Evolutionary conservation across 2,797 vertebrate species (phyloP).

Genomic region (Oreochromis grahami): DNA sequence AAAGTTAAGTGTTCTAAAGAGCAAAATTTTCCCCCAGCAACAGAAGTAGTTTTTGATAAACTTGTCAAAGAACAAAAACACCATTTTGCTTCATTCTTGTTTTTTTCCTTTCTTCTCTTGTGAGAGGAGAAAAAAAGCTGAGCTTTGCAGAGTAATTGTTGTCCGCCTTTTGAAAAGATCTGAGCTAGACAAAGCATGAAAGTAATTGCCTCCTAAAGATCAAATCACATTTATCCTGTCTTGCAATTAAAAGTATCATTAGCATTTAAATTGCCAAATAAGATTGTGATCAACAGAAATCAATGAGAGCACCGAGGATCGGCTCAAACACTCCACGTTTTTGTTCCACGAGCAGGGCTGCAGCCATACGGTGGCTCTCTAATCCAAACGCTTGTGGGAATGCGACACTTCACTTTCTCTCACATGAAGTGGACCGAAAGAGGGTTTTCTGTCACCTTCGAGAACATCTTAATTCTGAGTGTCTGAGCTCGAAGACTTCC

Average conservation of each 20-base stretch:
- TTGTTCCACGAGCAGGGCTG: constrained; percentile 8
- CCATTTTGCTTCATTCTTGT: constrained; percentile 54
- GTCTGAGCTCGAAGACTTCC: constrained; percentile 18
- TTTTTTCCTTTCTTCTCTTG: constrained; percentile 39
- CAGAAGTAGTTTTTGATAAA: constrained; percentile 60
- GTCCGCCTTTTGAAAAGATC: constrained; percentile 56
- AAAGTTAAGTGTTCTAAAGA: constrained; percentile 45
- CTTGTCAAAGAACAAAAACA: constrained; percentile 53
- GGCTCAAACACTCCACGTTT: constrained; percentile 30
- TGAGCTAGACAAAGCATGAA: constrained; percentile 64
- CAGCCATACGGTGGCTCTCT: constrained; percentile 11
- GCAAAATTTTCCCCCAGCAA: not conserved
- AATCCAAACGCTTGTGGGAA: constrained; percentile 34
- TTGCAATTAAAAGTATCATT: constrained; percentile 82
- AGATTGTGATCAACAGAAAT: constrained; percentile 79
- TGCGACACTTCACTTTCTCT: constrained; percentile 16
- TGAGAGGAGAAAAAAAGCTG: constrained; percentile 16
- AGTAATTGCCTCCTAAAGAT: constrained; percentile 75
- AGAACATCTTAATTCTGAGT: constrained; percentile 33
- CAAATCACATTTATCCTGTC: constrained; percentile 71
- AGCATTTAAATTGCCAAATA: constrained; percentile 82
- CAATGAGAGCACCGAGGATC: constrained; percentile 67
- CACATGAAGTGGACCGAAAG: not conserved
- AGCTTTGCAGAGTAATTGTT: constrained; percentile 47
- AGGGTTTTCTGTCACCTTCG: constrained; percentile 13